Base-by-base conservation (phyloP, 2,113 vertebrate species). In the Varanus salvator region DNA sequence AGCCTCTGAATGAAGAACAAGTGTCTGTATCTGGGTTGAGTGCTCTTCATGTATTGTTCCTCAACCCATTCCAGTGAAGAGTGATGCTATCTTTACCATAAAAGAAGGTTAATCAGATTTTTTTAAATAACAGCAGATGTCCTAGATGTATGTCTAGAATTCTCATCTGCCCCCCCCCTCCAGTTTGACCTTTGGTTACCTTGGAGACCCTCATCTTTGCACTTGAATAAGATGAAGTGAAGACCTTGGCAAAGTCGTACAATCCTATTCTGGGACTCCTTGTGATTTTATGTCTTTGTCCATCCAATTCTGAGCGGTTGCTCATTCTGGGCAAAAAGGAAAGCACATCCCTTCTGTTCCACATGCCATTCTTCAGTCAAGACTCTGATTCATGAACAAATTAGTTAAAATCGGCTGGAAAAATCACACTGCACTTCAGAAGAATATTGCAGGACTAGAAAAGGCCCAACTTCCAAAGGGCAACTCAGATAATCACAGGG, bases 1-100 rank as follows among this genome's bases (percentile, higher is more conserved):
- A 94, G 86, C 83, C 93, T 92, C 86, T 89, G 90, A 94, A 92
- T 88, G 91, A 94, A 90, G 68, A 87, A 89, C 93, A 84, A 88
- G 92, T 93, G 90, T 89, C 88, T 92, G 2, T 90, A 94, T 86
- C 38, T 44, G 38, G 38, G 38, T 90, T 64, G 76, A 89, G 86
- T 54, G 48, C 90, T 93, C 69, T 52, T 90, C 81, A 25, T 92
- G 94, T 94, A 89, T 84, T 84, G 27, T 86, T 95, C 69, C 78
- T 57, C 8, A 68, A 71, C 87, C 84, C 93, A 92, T 85, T 93
- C 89, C 72, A 77, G 85, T 29, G 84, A 90, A 44, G 82, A 21
- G 89, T 89, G 88, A 85, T 92, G 80, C 38, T 44, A 25, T 88
- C 3, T 91, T 86, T 72, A 84, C 85, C 25, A 44, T 75, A 48